A percentile compares a stretch with the other conserved stretches of the same genome.
phyloP scores from a whole-genome alignment of 1,140 invertebrate species.

The Colletes latitarsis region DNA sequence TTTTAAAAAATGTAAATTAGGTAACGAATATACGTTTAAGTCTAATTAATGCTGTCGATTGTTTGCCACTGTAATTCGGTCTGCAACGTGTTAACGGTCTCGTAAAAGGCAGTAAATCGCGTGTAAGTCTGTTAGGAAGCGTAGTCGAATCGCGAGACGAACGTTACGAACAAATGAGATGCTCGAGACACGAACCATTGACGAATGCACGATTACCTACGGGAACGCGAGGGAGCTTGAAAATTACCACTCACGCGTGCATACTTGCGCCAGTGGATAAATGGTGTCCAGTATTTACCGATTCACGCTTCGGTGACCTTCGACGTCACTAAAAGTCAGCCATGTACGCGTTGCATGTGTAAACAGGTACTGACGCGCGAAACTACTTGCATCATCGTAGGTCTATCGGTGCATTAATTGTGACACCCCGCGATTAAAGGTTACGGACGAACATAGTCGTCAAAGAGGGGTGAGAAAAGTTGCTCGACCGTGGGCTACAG shows the following conservation, averaged over 20 bases:
- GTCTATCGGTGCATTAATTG: conserved; percentile 47
- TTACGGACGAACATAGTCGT: neutral
- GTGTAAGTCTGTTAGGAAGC: neutral
- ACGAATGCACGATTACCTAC: neutral
- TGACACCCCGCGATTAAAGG: conserved; percentile 30
- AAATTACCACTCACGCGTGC: conserved; percentile 46
- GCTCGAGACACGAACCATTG: neutral
- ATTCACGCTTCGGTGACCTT: conserved; percentile 54
- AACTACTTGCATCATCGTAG: conserved; percentile 15
- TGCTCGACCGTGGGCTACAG: no score
- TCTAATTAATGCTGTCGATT: no score
- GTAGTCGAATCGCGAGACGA: neutral
- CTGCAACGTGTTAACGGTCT: neutral
- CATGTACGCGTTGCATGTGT: conserved; percentile 2
- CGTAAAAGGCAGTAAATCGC: neutral
- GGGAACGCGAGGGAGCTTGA: conserved; percentile 14
- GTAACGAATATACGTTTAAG: no score
- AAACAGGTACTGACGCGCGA: conserved; percentile 21
- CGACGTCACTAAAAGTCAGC: conserved; percentile 45
- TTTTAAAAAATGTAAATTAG: no score
- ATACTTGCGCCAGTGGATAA: conserved; percentile 28
- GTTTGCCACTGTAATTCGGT: no score
- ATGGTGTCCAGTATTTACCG: conserved; percentile 51
- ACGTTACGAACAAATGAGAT: neutral
- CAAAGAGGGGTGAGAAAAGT: no score